Evolutionary conservation across 2,113 vertebrate genomes (phyloP).

Genomic region (Falcunculus frontatus): DNA sequence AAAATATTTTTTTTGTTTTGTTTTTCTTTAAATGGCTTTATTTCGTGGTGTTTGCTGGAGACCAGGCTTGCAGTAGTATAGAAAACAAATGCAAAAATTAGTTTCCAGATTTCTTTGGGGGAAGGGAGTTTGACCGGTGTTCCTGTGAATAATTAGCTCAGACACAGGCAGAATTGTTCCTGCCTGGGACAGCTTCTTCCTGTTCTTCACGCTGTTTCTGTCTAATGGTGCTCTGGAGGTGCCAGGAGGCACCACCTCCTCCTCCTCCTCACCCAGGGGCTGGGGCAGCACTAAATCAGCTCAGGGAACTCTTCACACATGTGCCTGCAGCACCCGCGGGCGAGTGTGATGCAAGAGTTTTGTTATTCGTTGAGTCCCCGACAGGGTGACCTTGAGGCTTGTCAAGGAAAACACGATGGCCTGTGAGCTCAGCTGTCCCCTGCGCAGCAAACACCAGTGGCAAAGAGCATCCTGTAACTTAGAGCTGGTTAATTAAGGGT

Average conservation of each 20-base stretch:
- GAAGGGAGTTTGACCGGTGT: background rate
- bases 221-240: background rate
- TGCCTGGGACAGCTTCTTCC: background rate
- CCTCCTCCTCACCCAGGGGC: background rate
- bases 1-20: background rate
- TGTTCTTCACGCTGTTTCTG: background rate
- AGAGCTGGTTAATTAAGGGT: background rate
- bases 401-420: background rate
- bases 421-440: background rate
- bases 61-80: background rate
- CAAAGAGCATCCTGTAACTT: background rate
- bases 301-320: background rate
- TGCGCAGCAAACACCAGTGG: background rate
- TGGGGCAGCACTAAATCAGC: background rate
- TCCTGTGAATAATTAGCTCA: background rate
- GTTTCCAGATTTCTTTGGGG: background rate
- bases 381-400: conserved; percentile 8
- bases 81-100: background rate
- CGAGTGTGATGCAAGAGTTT: background rate
- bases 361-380: background rate
- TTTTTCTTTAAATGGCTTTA: background rate
- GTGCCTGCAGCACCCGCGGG: background rate
- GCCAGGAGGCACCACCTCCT: background rate
- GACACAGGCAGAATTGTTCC: background rate
- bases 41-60: background rate